Base-by-base conservation (phyloP, 2,113 vertebrate genomes). In the Deroptyus accipitrinus region DNA sequence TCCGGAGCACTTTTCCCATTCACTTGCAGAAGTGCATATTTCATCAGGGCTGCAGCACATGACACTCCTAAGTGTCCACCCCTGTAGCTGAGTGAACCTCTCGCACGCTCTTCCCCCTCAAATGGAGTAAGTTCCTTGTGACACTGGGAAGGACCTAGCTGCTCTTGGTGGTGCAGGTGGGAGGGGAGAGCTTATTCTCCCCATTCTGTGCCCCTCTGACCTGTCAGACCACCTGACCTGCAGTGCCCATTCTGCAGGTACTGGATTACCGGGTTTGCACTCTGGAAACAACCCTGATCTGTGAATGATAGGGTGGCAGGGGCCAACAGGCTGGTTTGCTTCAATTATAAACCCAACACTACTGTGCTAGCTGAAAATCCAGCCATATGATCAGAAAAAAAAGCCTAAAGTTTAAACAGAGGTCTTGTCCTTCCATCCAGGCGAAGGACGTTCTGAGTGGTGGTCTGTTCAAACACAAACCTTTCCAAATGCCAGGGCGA, bases 231-330 rank as follows among this genome's bases (percentile, higher is more conserved):
- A 1, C 16, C 27, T 46, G 37, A 70, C 19, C 51, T 42, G 11
- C 8, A 2, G 12, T 61, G 12, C 5, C 57, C 30, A 9, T 54
- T 66, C 70, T 41, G 61, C 51, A 37, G 51, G 31, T 28, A 61
- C 37, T 11, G 13, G 11, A 59, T 68, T 7, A 17, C 37, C 22
- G 22, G 17, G 35, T 88, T 52, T 64, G 42, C 1, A 2, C 37
- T 63, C 75, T 59, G 42, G 16, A 59, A 91, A 69, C n/a, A 75
- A 35, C 10, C 10, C 37, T 37, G 46, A 33, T 41, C 84, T 69
- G 28, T 51, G 6, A 66, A 7, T 0, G 0, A 13, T 31, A 10
- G 14, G 17, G 33, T 75, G 51, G 41, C 57, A 33, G 24, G 7
- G 7, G 20, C 1, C 2, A 90, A 35, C 11, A 33, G 19, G 44